Conservation (phyloP, 2,888 invertebrate species). For the Tetragnatha montana region DNA sequence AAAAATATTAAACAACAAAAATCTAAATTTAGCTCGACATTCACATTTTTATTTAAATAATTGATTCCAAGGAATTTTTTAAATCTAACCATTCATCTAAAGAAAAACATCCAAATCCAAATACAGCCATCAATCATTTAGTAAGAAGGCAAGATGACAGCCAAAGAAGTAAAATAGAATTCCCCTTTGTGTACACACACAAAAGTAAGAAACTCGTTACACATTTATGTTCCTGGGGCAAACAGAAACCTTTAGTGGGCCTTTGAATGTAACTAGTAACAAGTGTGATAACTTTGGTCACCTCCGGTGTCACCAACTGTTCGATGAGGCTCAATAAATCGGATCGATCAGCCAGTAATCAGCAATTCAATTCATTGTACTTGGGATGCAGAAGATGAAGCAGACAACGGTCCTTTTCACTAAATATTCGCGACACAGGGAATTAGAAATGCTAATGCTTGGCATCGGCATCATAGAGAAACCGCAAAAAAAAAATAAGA, state of each 20-base stretch:
- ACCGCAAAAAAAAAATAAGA: too few relatives aligned
- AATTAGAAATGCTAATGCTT: constrained; percentile 18
- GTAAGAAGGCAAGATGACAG: too few relatives aligned
- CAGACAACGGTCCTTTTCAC: constrained; percentile 20
- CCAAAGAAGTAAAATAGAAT: too few relatives aligned
- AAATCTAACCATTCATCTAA: too few relatives aligned
- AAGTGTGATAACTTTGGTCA: constrained; percentile 24
- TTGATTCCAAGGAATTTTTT: too few relatives aligned
- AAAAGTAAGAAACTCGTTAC: neutral
- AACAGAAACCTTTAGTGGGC: constrained; percentile 11
- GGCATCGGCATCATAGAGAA: too few relatives aligned
- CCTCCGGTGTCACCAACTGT: constrained; percentile 7
- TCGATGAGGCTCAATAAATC: constrained; percentile 37
- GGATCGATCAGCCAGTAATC: constrained; percentile 38
- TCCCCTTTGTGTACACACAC: too few relatives aligned
- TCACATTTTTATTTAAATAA: too few relatives aligned
- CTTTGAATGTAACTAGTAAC: constrained; percentile 14
- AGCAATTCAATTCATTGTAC: constrained; percentile 47
- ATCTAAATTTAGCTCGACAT: too few relatives aligned
- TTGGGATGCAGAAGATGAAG: neutral
- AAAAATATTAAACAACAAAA: too few relatives aligned
- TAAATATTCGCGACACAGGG: neutral
- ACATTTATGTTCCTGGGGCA: neutral
- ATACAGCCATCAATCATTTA: too few relatives aligned
- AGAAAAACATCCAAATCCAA: too few relatives aligned